Conservation (phyloP, 2,113 vertebrate species). For the Suricata suricatta region DNA sequence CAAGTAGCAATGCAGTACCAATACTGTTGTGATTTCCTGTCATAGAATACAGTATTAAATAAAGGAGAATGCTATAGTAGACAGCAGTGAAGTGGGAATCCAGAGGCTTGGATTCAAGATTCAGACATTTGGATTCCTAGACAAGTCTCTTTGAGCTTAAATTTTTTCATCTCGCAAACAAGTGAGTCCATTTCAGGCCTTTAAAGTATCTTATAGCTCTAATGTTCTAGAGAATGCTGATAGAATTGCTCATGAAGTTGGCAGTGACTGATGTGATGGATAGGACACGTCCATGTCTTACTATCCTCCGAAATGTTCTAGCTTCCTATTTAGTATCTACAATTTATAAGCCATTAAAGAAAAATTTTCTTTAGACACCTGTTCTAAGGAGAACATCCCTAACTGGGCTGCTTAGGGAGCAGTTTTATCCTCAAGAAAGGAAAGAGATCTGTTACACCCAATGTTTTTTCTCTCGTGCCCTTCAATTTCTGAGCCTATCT, state of each 20-base stretch:
- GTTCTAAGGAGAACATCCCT: neutral
- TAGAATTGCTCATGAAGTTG: neutral
- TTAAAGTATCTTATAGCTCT: neutral
- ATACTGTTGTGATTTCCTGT: neutral
- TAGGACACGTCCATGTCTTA: neutral
- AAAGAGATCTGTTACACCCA: neutral
- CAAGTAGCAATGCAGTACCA: neutral
- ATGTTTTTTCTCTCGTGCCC: neutral
- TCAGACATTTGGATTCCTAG: neutral
- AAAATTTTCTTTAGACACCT: neutral
- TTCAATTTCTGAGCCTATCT: neutral
- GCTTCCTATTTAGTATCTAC: neutral
- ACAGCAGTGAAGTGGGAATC: neutral
- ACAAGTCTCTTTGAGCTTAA: neutral
- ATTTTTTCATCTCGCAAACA: neutral
- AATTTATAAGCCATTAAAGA: neutral
- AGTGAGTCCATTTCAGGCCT: neutral
- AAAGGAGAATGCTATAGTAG: neutral
- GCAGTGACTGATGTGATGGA: neutral
- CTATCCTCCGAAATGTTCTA: neutral
- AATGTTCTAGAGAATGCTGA: neutral
- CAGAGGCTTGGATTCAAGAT: neutral
- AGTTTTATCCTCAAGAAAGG: conserved; percentile 9
- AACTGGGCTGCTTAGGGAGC: neutral
- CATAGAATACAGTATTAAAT: neutral